Evolutionary conservation across 2,888 invertebrate genomes (phyloP).

Genomic region (Stenichneumon culpator): DNA sequence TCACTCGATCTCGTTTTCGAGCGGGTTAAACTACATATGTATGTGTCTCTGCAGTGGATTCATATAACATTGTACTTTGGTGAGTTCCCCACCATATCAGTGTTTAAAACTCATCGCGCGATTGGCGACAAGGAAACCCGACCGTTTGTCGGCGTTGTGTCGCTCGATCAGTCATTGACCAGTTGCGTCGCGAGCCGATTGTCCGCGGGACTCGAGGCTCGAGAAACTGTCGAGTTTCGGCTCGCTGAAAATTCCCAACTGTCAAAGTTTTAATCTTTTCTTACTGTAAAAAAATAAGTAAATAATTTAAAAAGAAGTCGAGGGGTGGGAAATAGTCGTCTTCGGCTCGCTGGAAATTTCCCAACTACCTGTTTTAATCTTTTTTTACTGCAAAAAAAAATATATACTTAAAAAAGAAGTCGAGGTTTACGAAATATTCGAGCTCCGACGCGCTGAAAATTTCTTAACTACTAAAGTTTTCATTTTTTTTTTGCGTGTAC

Average conservation of each 20-base stretch:
- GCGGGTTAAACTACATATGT: background rate
- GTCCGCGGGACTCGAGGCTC: background rate
- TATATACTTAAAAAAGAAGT: no score
- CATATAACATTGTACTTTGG: constrained; percentile 6
- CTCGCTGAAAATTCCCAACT: background rate
- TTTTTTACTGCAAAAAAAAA: background rate
- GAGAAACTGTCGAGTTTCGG: background rate
- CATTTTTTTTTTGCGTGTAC: background rate
- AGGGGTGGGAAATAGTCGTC: no score
- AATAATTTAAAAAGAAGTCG: background rate
- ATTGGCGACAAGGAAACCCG: constrained; percentile 1
- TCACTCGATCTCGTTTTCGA: background rate
- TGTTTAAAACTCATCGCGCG: constrained; percentile 3
- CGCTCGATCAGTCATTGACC: constrained; percentile 62
- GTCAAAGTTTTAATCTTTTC: background rate
- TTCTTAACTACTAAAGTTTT: background rate
- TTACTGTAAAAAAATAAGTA: background rate
- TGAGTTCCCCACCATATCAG: constrained; percentile 3
- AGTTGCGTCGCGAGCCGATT: constrained; percentile 50
- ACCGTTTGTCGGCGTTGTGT: constrained; percentile 41
- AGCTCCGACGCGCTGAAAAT: background rate
- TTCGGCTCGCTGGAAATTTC: no score
- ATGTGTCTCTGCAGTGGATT: background rate
- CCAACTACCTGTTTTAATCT: no score
- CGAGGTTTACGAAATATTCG: background rate